Evolutionary conservation across 2,797 vertebrate species (phyloP), one percentile per base, ranked within the genome.

Genomic region (Platalea minor): DNA sequence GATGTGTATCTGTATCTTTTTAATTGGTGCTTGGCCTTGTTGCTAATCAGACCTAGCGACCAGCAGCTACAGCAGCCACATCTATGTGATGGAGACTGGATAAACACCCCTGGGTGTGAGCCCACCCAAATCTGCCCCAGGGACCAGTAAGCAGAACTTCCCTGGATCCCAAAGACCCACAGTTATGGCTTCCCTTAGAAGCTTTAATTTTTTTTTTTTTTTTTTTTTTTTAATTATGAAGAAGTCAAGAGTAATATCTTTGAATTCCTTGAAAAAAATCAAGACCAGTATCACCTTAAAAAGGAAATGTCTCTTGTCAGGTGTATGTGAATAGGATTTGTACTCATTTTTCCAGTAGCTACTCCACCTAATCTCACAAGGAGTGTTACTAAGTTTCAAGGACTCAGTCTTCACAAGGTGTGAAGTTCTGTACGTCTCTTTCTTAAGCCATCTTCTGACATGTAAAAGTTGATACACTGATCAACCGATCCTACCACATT

Each of bases 1-100:
- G 10, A 21, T 60, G 6, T 15, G 4, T 25, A 31, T 18, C 35
- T 63, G 20, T 28, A 12, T 45, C 9, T 69, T 56, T 37, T 10
- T 53, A 68, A 68, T 39, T 68, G 70, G 10, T 76, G 39, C 15
- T 72, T 73, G 53, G 7, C 19, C 35, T 69, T 41, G 7, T 21
- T 69, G 41, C 6, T 64, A 33, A 50, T 26, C 45, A 61, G 21
- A 64, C 11, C 15, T 39, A 50, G 57, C 50, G 33, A 50, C 11
- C 2, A 3, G 21, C 0, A 1, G 29, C 46, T 69, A 11, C 11
- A 65, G 18, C 28, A 78, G 41, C 26, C 21, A 6, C 5, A 13
- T 48, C 37, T 73, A 11, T 19, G 11, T 81, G 21, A 35, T 3
- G n/a, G 31, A 56, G 12, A 73, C 20, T 28, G 31, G 5, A 65